Base-by-base conservation (phyloP, 2,797 vertebrate genomes). In the Discoglossus pictus region DNA sequence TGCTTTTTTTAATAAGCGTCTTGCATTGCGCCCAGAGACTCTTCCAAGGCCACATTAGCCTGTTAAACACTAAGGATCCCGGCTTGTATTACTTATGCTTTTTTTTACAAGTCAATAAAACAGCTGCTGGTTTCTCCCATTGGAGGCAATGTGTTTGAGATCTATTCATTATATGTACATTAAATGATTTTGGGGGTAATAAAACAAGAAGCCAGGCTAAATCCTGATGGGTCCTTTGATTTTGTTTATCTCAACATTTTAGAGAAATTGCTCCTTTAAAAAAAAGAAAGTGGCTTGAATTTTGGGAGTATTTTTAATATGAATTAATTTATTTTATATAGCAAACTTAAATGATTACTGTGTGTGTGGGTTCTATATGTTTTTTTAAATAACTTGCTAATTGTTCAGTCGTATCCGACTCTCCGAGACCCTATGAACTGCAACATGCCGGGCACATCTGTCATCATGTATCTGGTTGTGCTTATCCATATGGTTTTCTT, bases 151-250 rank as follows among this genome's bases (percentile, higher is more conserved):
- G 13, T 24, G 52, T 60, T 16, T 27, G 46, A 59, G 44, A 17
- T 51, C 23, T 59, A 51, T 59, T 59, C 54, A 42, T 59, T 50
- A 35, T 42, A 51, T 34, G 46, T 34, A 42, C 44, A 59, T 48
- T 20, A 47, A 51, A 59, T 25, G 6, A 56, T 39, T 3, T 56
- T 50, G 7, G 17, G 24, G 20, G 16, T 31, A 50, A 50, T 21
- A 58, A 58, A 24, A 12, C 4, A 40, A 31, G 43, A 20, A 21
- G 10, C 10, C n/a, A n/a, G n/a, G 43, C 43, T 46, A 20, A 20
- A 21, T 46, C 21, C 17, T 46, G 20, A 1, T 7, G 16, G 17
- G 43, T 5, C 17, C 43, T 20, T 46, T 46, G 16, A 20, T 10
- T 11, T 46, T 46, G 8, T 46, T 46, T 13, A 43, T 43, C 40